Base-by-base conservation (phyloP, 1,140 invertebrate species). In the Drosophila subobscura region DNA sequence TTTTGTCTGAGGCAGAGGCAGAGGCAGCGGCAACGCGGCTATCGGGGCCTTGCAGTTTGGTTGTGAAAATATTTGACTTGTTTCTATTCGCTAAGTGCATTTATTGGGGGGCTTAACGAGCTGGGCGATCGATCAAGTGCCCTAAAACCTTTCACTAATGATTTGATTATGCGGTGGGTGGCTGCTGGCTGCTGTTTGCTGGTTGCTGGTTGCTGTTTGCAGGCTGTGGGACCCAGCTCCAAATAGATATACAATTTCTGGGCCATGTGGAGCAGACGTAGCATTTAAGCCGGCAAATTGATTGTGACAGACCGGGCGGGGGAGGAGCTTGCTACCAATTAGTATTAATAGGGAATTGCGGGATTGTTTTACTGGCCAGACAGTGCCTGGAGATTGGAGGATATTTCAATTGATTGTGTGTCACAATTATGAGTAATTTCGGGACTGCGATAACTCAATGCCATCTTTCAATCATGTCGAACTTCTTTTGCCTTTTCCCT, bases 111-210 rank as follows among this genome's bases (percentile, higher is more conserved):
- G 65, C 75, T 67, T 81, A 88, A 88, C 83, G 72, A 88, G 74
- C 60, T 54, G 66, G 47, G 40, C 75, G 52, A 88, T 88, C 83
- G 78, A 79, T 88, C 83, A 88, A 88, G 84, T 88, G 84, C 84
- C 83, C 83, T 88, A 83, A 88, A 88, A 88, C 83, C 83, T 83
- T 88, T 88, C 84, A 88, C 84, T 88, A 88, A 88, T 88, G 84
- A 88, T 88, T 77, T 61, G 83, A 88, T 89, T 86, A 83, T 89
- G 83, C 60, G 49, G 66, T 76, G 65, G 65, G 50, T 68, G 65
- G 63, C 42, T 67, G 10, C 41, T 29, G 27, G 5, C 5, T 5
- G 27, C 27, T 27, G 22, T 6, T 23, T 52, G 27, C 25, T 44
- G 14, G 20, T 25, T 20, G 53, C 33, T 23, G 12, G 10, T 22